phyloP scores from a whole-genome alignment of 2,888 invertebrate species.

The Acholoe squamosa region DNA sequence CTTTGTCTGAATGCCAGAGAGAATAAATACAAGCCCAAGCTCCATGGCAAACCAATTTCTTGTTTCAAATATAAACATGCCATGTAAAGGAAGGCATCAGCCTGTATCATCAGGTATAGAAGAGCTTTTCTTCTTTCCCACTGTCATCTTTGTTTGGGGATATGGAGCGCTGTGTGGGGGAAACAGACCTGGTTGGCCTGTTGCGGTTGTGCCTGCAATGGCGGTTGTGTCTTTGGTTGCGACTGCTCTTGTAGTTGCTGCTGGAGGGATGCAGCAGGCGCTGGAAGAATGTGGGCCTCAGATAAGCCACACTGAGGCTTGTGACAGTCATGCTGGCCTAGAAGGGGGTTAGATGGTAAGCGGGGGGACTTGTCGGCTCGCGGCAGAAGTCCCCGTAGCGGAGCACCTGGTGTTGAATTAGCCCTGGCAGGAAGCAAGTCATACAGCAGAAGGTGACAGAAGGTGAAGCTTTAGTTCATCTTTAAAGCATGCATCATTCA shows the following conservation, averaged over 20 bases:
- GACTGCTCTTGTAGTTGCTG: not conserved
- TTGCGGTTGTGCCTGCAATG: not conserved
- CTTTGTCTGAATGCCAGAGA: no score
- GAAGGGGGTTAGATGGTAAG: conserved; percentile 42
- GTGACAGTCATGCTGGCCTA: not conserved
- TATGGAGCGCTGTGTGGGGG: no score
- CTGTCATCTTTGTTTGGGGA: no score
- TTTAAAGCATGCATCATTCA: no score
- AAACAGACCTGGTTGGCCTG: conserved; percentile 18
- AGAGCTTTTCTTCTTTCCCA: no score
- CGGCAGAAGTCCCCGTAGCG: not conserved
- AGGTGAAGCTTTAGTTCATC: no score
- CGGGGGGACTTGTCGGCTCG: not conserved
- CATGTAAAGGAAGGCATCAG: no score
- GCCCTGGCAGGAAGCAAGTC: conserved; percentile 26
- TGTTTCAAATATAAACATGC: no score
- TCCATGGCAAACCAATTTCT: no score
- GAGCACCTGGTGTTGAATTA: conserved; percentile 9
- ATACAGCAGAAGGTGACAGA: conserved; percentile 3
- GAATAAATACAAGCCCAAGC: no score
- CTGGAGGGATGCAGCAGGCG: not conserved
- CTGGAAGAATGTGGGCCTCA: not conserved
- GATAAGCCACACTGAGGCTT: not conserved
- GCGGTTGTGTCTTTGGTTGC: not conserved
- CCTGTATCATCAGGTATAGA: no score